Conservation (phyloP, 2,797 vertebrate species). For the Spinus olivaceus region DNA sequence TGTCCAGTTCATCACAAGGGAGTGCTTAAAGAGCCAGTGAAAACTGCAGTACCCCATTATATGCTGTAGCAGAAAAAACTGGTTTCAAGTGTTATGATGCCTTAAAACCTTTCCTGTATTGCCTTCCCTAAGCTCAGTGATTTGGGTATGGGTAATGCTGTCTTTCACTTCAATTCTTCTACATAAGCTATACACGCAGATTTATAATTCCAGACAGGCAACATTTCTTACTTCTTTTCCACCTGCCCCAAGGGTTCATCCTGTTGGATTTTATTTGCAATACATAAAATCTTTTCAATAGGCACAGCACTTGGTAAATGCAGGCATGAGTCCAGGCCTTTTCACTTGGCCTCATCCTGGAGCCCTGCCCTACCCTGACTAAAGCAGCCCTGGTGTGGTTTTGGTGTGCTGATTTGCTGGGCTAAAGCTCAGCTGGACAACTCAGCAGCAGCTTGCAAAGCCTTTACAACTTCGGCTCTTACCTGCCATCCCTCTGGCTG, state of each 20-base stretch:
- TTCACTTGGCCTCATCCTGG: background rate
- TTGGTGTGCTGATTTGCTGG: background rate
- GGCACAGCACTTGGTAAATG: fast-evolving
- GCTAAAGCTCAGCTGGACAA: background rate
- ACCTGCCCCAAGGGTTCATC: background rate
- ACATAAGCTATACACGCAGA: background rate
- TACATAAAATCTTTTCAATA: background rate
- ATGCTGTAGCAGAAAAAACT: background rate
- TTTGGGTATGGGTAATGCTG: background rate
- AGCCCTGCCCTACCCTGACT: background rate
- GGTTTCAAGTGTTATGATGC: background rate
- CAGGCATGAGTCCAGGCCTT: background rate
- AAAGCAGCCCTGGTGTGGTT: background rate
- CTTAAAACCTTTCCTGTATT: background rate
- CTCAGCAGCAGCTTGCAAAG: background rate
- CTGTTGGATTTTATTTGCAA: background rate
- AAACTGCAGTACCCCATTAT: background rate
- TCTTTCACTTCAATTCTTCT: background rate
- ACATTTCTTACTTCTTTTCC: background rate
- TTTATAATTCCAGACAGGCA: background rate
- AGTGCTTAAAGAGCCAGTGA: background rate
- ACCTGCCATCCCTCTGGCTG: background rate
- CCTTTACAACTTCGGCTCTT: fast-evolving
- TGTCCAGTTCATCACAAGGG: background rate
- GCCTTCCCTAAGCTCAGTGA: background rate